These are phyloP conservation scores for Diceros bicornis DNA, from an alignment of 2,797 vertebrate species.

Conservation along the genomic window DNA sequence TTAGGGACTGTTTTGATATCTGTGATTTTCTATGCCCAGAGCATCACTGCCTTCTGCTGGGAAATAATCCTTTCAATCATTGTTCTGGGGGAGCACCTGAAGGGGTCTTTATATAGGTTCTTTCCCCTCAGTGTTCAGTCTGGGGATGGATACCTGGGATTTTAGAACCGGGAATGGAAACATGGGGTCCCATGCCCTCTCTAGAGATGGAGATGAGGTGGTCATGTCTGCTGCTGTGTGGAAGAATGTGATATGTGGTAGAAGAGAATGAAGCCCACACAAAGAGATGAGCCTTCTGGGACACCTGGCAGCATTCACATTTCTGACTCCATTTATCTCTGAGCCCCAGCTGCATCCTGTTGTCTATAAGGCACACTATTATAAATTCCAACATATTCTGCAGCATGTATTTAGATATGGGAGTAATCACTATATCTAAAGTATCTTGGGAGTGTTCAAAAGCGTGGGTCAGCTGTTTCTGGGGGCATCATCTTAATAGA, in stretches of 20 bases:
- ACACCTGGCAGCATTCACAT: not conserved
- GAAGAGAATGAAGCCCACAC: not conserved
- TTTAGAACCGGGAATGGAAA: not conserved
- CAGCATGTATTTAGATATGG: not conserved
- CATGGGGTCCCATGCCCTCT: fast-evolving
- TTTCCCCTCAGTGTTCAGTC: not conserved
- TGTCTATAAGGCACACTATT: not conserved
- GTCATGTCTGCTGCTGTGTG: not conserved
- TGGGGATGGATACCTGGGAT: not conserved
- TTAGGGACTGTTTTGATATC: not conserved
- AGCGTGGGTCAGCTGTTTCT: not conserved
- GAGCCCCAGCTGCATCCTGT: not conserved
- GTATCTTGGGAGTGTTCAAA: not conserved
- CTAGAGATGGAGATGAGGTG: not conserved
- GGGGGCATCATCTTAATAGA: not conserved
- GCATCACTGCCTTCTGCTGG: not conserved
- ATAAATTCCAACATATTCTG: not conserved
- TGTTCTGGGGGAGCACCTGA: not conserved
- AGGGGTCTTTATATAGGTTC: not conserved
- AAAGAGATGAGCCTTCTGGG: not conserved
- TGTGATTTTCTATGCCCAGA: not conserved
- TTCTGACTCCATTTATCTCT: not conserved
- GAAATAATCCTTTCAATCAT: not conserved
- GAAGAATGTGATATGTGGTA: not conserved
- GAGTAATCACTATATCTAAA: not conserved